These are phyloP conservation scores for Meteorus colon DNA, from an alignment of 2,888 invertebrate genomes.

Conservation along the genomic window DNA sequence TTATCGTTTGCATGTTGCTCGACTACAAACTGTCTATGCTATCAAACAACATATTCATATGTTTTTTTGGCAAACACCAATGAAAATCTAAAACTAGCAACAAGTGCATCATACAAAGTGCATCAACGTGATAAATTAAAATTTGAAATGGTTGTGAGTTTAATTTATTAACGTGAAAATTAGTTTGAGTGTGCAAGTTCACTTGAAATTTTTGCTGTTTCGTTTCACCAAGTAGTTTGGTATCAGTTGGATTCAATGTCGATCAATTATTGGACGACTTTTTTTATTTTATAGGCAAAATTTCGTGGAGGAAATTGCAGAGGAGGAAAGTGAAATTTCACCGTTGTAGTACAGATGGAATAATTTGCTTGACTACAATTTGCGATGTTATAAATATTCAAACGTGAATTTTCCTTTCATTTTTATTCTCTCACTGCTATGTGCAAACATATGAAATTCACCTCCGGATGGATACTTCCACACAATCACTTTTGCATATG, in stretches of 20 bases:
- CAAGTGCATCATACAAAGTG: neutral
- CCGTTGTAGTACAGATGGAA: too few species aligned
- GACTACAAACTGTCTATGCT: conserved; percentile 13
- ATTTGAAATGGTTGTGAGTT: neutral
- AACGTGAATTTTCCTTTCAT: too few species aligned
- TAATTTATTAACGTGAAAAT: neutral
- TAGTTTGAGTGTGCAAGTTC: neutral
- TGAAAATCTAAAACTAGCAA: neutral
- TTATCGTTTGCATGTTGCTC: neutral
- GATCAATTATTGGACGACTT: neutral
- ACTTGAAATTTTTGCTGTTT: neutral
- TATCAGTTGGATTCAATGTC: neutral
- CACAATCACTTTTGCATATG: too few species aligned
- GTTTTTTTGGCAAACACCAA: conserved; percentile 3
- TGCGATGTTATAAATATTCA: too few species aligned
- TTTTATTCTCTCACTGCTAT: too few species aligned
- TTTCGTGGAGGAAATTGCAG: too few species aligned
- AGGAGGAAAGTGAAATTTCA: too few species aligned
- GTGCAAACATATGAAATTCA: too few species aligned
- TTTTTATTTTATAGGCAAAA: neutral
- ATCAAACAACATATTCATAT: neutral
- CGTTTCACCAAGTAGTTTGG: neutral
- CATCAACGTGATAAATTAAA: neutral
- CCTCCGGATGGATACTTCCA: too few species aligned
- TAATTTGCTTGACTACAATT: too few species aligned